Conservation (phyloP, 2,888 invertebrate genomes). For the Agrotis ipsilon region DNA sequence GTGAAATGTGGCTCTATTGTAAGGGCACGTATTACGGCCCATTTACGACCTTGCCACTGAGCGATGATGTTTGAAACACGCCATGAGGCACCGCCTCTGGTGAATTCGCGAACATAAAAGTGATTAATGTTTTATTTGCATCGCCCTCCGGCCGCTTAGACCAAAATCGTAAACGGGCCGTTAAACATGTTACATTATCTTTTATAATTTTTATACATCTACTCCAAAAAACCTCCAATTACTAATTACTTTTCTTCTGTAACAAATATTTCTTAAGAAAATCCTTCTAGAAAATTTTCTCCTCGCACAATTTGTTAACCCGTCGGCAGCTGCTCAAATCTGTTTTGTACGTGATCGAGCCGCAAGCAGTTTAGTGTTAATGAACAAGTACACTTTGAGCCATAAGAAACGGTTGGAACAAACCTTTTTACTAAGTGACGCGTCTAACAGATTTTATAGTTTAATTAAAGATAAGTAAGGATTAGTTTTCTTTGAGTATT, state of each 20-base stretch:
- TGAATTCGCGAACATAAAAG: too few relatives aligned
- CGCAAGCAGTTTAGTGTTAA: constrained; percentile 79
- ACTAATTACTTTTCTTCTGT: neutral
- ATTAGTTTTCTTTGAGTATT: constrained; percentile 12
- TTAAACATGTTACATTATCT: too few relatives aligned
- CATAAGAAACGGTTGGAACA: constrained; percentile 41
- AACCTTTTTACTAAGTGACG: constrained; percentile 45
- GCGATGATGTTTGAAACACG: too few relatives aligned
- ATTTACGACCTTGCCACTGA: too few relatives aligned
- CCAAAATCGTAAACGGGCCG: too few relatives aligned
- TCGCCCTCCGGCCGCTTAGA: too few relatives aligned
- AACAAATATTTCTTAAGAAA: constrained; percentile 6
- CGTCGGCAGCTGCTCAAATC: constrained; percentile 73
- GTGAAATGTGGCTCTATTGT: too few relatives aligned
- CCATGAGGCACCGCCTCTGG: too few relatives aligned
- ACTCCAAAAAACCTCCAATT: neutral
- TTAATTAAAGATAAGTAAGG: constrained; percentile 50
- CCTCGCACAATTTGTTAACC: constrained; percentile 22
- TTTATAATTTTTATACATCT: too few relatives aligned
- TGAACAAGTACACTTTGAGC: constrained; percentile 76
- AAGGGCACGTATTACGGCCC: too few relatives aligned
- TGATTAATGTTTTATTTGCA: too few relatives aligned
- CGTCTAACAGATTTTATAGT: constrained; percentile 36
- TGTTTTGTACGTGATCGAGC: constrained; percentile 84
- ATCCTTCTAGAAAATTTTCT: constrained; percentile 24